Evolutionary conservation across 64 coral and sea anemone genomes (phyloP), one percentile per base, ranked within the genome.

Genomic region (Montipora capricornis): DNA sequence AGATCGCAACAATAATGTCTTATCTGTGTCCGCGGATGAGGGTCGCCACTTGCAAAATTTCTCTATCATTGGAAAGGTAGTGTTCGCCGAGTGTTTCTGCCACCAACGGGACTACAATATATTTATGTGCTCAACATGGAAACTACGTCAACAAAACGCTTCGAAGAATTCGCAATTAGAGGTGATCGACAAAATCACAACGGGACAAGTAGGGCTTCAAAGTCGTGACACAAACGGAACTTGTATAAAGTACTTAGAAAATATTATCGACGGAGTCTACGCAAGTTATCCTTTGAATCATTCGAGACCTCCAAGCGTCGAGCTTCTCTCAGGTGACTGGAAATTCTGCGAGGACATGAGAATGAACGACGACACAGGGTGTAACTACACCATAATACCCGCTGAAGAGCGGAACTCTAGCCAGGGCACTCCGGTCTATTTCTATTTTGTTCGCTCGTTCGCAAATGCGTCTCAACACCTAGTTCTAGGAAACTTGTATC

Each of bases 301-400:
- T 78, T 78, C 76, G 0, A 49, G 5, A 6, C 3, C 47, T 16
- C 44, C 4, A 78, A 16, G 15, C 6, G 1, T 13, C 15, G 44
- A 13, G 1, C 13, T 11, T 10, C 15, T 19, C 13, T 48, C 76
- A 15, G 15, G 19, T 78, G 47, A 78, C 46, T 78, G 76, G 76
- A 47, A 19, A 49, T 78, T 78, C 44, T 78, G 76, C 17, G 44
- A 78, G 2, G 76, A 78, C 15, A 49, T 48, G 76, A 6, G 10
- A 49, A 1, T 49, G 17, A 50, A 47, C 7, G 46, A 78, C 16
- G 49, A 50, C 15, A 6, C 5, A 5, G 76, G 76, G 8, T 78
- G 76, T 78, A 78, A 78, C 76, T 78, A 78, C 13, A 78, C 76
- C 76, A 78, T 78, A 50, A 14, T 78, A 7, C 76, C 45, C 5